These are phyloP conservation scores for Drosophila meridiana DNA, from an alignment of 2,888 invertebrate genomes.

Conservation along the genomic window DNA sequence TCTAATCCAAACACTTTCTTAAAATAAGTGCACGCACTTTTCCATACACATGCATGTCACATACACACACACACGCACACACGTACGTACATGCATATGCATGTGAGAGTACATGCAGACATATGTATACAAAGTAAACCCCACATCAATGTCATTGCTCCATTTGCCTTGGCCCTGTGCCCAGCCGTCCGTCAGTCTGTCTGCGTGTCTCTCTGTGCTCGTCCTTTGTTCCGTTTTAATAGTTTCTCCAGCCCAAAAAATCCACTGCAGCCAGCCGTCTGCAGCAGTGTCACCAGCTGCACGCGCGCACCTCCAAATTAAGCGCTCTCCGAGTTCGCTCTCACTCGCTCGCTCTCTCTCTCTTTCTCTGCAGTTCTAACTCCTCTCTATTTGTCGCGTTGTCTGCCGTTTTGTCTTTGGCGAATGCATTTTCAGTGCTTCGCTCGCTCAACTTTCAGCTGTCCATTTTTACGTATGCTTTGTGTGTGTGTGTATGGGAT, in stretches of 20 bases:
- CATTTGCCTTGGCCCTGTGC: constrained; percentile 77
- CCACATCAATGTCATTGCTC: constrained; percentile 64
- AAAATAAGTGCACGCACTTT: not conserved
- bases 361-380: constrained; percentile 10
- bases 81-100: not conserved
- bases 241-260: constrained; percentile 45
- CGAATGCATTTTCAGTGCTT: constrained; percentile 57
- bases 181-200: constrained; percentile 39
- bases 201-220: not conserved
- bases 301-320: constrained; percentile 52
- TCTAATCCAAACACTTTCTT: constrained; percentile 20
- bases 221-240: constrained; percentile 62
- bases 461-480: constrained; percentile 40
- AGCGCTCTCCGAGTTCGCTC: constrained; percentile 7
- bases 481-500: constrained; percentile 20
- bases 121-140: constrained; percentile 20
- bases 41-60: not conserved
- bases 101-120: constrained; percentile 26
- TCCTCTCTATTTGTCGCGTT: constrained; percentile 29
- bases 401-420: constrained; percentile 48
- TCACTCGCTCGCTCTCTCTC: constrained; percentile 1
- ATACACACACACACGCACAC: not conserved
- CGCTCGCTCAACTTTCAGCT: constrained; percentile 60
- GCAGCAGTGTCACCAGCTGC: constrained; percentile 70
- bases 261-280: constrained; percentile 38